phyloP scores from a whole-genome alignment of 2,888 invertebrate genomes.

The Drepana falcataria region DNA sequence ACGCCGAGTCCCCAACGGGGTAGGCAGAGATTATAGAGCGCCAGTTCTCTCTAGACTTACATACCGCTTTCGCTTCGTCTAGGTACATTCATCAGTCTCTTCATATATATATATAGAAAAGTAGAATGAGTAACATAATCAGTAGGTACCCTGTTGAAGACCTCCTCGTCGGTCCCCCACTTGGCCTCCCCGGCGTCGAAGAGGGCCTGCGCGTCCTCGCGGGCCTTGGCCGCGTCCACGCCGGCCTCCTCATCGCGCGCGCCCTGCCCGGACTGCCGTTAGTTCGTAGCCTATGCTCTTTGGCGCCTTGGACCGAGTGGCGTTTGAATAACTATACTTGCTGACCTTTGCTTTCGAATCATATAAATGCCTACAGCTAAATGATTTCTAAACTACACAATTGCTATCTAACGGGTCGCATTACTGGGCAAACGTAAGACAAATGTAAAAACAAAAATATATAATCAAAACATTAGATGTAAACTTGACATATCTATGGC shows the following conservation, averaged over 20 bases:
- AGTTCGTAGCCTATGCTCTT: conserved; percentile 23
- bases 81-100: too few species aligned
- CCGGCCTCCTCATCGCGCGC: conserved; percentile 81
- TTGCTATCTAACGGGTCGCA: too few species aligned
- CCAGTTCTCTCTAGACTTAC: too few species aligned
- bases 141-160: conserved; percentile 79
- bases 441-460: too few species aligned
- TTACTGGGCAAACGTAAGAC: too few species aligned
- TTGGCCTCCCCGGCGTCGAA: conserved; percentile 85
- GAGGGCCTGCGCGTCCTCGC: conserved; percentile 83
- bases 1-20: too few species aligned
- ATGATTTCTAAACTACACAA: too few species aligned
- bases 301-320: conserved; percentile 24
- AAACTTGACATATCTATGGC: too few species aligned
- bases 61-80: too few species aligned
- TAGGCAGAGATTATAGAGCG: too few species aligned
- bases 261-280: conserved; percentile 58
- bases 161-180: conserved; percentile 85
- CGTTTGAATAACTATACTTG: not conserved
- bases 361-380: not conserved
- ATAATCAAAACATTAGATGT: too few species aligned
- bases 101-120: too few species aligned
- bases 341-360: not conserved
- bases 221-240: conserved; percentile 82
- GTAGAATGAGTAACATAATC: not conserved